Evolutionary conservation across 2,113 vertebrate genomes (phyloP).

Genomic region (Peucedramus taeniatus): DNA sequence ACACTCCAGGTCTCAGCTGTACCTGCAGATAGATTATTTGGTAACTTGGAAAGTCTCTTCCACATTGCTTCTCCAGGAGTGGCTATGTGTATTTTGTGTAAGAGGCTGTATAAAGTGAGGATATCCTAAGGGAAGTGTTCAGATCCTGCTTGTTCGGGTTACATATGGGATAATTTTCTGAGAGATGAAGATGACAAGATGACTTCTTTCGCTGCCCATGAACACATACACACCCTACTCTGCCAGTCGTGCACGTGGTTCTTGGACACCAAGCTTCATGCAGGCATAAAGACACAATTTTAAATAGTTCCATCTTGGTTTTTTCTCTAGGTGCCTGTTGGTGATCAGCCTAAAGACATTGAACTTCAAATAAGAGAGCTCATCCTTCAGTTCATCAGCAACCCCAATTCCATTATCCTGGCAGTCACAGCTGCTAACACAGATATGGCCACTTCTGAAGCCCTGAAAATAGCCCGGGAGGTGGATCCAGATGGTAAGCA

Average conservation of each 20-base stretch:
- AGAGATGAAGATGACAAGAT: neutral
- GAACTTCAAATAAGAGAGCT: conserved; percentile 94
- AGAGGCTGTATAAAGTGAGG: neutral
- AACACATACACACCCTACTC: neutral
- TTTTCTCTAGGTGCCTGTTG: conserved; percentile 87
- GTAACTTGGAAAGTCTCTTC: neutral
- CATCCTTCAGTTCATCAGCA: conserved; percentile 93
- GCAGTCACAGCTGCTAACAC: conserved; percentile 98
- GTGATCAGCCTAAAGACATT: conserved; percentile 97
- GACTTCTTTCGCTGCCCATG: neutral
- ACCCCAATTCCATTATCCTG: conserved; percentile 97
- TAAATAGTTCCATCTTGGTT: neutral
- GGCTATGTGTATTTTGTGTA: neutral
- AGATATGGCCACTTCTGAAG: conserved; percentile 98
- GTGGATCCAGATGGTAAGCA: conserved; percentile 92
- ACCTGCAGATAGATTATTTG: neutral
- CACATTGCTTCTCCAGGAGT: neutral
- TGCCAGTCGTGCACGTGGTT: neutral
- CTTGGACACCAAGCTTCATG: neutral
- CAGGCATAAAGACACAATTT: neutral
- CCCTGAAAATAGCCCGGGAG: conserved; percentile 94
- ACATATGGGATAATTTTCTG: neutral
- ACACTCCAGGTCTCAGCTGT: neutral
- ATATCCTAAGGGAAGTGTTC: neutral
- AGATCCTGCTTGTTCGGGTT: neutral